A percentile compares a stretch with the other conserved stretches of the same genome.
phyloP scores from a whole-genome alignment of 1,140 invertebrate species.

The Drosophila navojoa region DNA sequence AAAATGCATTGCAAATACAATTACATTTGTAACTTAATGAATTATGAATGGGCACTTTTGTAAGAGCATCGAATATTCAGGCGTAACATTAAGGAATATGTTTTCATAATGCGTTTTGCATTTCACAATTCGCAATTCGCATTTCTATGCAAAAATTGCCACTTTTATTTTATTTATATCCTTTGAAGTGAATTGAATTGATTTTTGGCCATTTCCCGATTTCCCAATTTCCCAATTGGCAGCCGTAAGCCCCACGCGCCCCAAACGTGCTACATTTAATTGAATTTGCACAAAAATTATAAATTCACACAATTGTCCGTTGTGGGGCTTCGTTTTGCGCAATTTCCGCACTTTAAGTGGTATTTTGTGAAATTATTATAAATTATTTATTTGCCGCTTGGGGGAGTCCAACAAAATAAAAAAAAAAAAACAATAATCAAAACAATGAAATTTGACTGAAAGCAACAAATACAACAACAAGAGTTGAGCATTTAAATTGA shows the following conservation, averaged over 20 bases:
- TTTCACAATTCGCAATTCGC: slow-evolving; percentile 2
- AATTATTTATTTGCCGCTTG: slow-evolving; percentile 54
- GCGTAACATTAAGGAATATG: background rate
- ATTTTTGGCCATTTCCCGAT: slow-evolving; percentile 9
- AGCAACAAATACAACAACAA: slow-evolving; percentile 33
- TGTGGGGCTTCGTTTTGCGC: slow-evolving; percentile 50
- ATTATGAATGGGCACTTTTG: background rate
- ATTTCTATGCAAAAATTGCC: slow-evolving; percentile 18
- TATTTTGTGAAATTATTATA: slow-evolving; percentile 67
- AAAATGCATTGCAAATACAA: slow-evolving; percentile 2
- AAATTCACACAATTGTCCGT: slow-evolving; percentile 43
- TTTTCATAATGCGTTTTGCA: slow-evolving; percentile 3
- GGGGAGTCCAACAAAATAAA: slow-evolving; percentile 4
- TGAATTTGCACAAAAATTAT: slow-evolving; percentile 48
- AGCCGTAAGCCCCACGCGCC: background rate
- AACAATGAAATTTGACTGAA: slow-evolving; percentile 33
- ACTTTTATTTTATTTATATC: slow-evolving; percentile 2
- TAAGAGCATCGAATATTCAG: slow-evolving; percentile 7
- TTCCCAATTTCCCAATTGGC: background rate
- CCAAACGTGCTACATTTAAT: slow-evolving; percentile 35
- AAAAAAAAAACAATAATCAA: slow-evolving; percentile 48
- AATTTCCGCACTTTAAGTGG: slow-evolving; percentile 64
- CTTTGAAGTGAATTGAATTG: slow-evolving; percentile 16
- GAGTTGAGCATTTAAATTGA: slow-evolving; percentile 50
- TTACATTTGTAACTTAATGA: background rate